Conservation (phyloP, 2,888 invertebrate species). For the Apamea sordens region DNA sequence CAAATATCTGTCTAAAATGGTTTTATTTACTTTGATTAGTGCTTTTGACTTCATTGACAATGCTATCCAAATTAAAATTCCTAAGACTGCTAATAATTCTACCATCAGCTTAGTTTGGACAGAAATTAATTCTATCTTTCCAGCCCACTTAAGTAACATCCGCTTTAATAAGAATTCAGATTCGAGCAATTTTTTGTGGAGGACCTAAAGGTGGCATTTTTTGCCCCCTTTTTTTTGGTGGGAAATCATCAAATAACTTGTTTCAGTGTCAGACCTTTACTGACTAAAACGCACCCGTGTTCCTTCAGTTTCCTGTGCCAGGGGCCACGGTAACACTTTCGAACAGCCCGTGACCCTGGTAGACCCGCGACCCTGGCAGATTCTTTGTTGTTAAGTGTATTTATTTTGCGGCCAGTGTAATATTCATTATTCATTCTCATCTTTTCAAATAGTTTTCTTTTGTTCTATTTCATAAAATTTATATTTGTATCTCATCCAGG, state of each 20-base stretch:
- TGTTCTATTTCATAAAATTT: background rate
- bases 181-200: background rate
- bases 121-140: background rate
- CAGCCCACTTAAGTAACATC: background rate
- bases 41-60: constrained; percentile 1
- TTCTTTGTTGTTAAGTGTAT: too few species aligned
- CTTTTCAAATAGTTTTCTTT: background rate
- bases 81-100: background rate
- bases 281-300: too few species aligned
- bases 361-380: too few species aligned
- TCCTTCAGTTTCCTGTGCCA: too few species aligned
- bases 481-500: background rate
- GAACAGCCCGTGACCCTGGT: too few species aligned
- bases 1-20: background rate
- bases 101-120: too few species aligned
- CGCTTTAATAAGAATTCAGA: background rate
- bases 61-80: background rate
- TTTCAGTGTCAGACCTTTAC: too few species aligned
- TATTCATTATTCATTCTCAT: background rate
- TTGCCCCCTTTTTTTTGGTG: background rate
- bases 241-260: too few species aligned
- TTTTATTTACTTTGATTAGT: too few species aligned
- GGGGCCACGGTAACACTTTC: too few species aligned
- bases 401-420: background rate
- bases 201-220: background rate